These are phyloP conservation scores for Poecilia picta DNA, from an alignment of 2,797 vertebrate genomes.

Conservation along the genomic window DNA sequence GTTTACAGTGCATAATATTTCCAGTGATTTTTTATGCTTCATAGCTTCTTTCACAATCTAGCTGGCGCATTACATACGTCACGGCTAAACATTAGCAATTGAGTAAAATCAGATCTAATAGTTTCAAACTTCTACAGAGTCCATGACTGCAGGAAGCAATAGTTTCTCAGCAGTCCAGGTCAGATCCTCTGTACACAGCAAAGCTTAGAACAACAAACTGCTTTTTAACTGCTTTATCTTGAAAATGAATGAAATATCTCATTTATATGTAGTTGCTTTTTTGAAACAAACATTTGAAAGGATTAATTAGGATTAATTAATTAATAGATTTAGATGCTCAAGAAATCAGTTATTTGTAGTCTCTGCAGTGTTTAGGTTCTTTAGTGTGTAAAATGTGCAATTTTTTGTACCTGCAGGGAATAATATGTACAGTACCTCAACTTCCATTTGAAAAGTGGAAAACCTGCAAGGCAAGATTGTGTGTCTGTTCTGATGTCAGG, in stretches of 20 bases:
- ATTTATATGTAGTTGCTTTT: not conserved
- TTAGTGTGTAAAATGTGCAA: not conserved
- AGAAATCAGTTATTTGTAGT: not conserved
- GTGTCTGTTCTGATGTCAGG: constrained; percentile 8
- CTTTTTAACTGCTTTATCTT: not conserved
- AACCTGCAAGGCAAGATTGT: not conserved
- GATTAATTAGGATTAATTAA: too few relatives aligned
- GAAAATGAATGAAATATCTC: not conserved
- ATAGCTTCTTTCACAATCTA: too few relatives aligned
- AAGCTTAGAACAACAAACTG: too few relatives aligned
- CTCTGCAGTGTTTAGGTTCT: not conserved
- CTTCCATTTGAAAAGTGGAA: not conserved
- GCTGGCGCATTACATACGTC: too few relatives aligned
- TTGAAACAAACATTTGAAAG: not conserved
- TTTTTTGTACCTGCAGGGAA: not conserved
- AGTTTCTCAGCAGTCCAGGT: too few relatives aligned
- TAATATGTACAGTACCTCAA: not conserved
- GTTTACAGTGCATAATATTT: too few relatives aligned
- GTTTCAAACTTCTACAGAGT: too few relatives aligned
- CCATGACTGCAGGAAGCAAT: too few relatives aligned
- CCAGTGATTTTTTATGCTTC: too few relatives aligned
- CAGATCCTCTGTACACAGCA: too few relatives aligned
- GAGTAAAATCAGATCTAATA: too few relatives aligned
- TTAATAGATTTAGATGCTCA: not conserved
- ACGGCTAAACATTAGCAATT: too few relatives aligned